phyloP scores from a whole-genome alignment of 2,797 vertebrate genomes.

The Semotilus atromaculatus region DNA sequence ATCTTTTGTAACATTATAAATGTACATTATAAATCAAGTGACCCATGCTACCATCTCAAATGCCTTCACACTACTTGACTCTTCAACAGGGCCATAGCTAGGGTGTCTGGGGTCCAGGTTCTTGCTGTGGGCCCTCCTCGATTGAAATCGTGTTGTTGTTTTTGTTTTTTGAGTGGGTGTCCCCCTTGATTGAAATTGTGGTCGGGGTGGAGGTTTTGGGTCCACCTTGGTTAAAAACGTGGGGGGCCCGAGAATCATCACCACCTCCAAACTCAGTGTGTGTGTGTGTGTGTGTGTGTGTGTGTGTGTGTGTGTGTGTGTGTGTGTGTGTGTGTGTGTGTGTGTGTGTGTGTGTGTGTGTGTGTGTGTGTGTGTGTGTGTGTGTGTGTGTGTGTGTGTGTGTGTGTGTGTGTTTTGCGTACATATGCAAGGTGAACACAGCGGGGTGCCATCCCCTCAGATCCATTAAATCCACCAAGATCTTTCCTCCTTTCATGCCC shows the following conservation, averaged over 20 bases:
- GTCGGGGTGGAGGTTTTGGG: too few species aligned
- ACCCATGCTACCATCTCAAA: background rate
- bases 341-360: background rate
- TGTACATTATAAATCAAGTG: too few species aligned
- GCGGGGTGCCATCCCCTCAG: conserved; percentile 50
- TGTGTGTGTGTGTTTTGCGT: background rate
- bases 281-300: background rate
- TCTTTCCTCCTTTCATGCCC: conserved; percentile 52
- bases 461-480: conserved; percentile 57
- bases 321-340: background rate
- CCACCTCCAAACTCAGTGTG: background rate
- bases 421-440: conserved; percentile 47
- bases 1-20: background rate
- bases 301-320: background rate
- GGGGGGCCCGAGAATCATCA: too few species aligned
- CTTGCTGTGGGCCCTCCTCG: too few species aligned
- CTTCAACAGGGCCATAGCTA: too few species aligned
- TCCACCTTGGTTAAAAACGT: too few species aligned
- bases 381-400: background rate
- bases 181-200: too few species aligned
- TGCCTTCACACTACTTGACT: background rate
- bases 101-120: too few species aligned
- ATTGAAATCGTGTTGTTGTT: too few species aligned
- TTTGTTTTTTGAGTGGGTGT: too few species aligned
- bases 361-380: background rate